Conservation (phyloP, 2,888 invertebrate genomes). For the Xestia ashworthii region DNA sequence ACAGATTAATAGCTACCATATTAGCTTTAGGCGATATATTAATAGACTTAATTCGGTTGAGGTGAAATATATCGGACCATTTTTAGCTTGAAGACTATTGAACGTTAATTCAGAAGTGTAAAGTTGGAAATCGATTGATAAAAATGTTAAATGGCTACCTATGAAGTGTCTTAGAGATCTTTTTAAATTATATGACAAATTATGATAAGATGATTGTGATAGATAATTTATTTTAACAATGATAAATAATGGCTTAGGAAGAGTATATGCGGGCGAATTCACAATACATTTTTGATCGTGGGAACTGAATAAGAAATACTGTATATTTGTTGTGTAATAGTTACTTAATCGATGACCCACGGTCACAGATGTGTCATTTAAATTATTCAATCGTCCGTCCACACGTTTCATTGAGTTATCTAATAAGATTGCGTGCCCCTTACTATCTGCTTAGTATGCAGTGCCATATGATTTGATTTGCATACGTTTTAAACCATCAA, state of each 20-base stretch:
- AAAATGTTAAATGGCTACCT: constrained; percentile 19
- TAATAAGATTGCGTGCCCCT: constrained; percentile 37
- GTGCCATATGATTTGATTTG: constrained; percentile 9
- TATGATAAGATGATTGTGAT: constrained; percentile 59
- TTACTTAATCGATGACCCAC: constrained; percentile 35
- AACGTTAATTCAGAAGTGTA: background rate
- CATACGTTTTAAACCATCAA: constrained; percentile 1
- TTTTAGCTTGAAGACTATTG: background rate
- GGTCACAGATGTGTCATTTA: constrained; percentile 14
- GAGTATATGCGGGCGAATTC: constrained; percentile 35
- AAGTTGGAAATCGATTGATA: constrained; percentile 27
- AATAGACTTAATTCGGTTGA: constrained; percentile 54
- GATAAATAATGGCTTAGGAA: constrained; percentile 55
- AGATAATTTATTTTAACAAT: constrained; percentile 57
- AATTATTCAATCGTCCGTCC: constrained; percentile 30
- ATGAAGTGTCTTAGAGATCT: constrained; percentile 46
- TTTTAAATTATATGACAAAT: constrained; percentile 65
- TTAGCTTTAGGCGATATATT: constrained; percentile 60
- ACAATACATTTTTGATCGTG: constrained; percentile 54
- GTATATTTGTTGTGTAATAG: constrained; percentile 42
- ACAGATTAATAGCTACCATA: constrained; percentile 65
- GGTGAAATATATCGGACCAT: constrained; percentile 23
- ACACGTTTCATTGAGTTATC: constrained; percentile 45
- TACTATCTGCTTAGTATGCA: constrained; percentile 26
- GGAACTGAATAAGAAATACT: constrained; percentile 43